A percentile compares a stretch with the other conserved stretches of the same genome.
Conservation (phyloP, 2,888 invertebrate genomes). For the Automeris io region DNA sequence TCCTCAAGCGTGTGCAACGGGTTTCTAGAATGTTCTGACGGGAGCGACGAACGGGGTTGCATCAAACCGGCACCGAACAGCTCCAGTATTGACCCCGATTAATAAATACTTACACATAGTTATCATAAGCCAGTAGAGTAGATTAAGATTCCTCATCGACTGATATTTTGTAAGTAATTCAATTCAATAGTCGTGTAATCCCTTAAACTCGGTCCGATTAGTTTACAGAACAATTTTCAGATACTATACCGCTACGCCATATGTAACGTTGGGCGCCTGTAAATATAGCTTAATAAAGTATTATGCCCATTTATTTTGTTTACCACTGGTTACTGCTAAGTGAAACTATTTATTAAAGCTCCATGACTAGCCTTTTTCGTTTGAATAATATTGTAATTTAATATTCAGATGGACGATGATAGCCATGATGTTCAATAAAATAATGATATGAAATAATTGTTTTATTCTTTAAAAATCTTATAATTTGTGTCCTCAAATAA, state of each 20-base stretch:
- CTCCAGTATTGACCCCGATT: constrained; percentile 52
- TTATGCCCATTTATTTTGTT: constrained; percentile 40
- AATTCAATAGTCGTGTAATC: constrained; percentile 23
- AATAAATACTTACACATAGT: constrained; percentile 22
- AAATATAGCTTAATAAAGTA: constrained; percentile 51
- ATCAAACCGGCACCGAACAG: constrained; percentile 32
- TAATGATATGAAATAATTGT: constrained; percentile 21
- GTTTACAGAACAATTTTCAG: background rate
- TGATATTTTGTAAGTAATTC: constrained; percentile 67
- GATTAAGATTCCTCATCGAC: constrained; percentile 55
- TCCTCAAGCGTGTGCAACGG: constrained; percentile 85
- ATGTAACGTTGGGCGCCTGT: constrained; percentile 28
- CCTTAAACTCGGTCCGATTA: background rate
- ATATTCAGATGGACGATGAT: constrained; percentile 69
- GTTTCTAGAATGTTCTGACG: constrained; percentile 86
- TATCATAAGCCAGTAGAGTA: constrained; percentile 61
- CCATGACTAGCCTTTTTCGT: constrained; percentile 73
- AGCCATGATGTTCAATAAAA: constrained; percentile 55
- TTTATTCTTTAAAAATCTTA: background rate
- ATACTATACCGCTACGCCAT: constrained; percentile 8
- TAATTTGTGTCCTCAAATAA: no score
- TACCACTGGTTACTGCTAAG: constrained; percentile 35
- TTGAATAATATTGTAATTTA: constrained; percentile 35
- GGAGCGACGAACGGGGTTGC: constrained; percentile 83
- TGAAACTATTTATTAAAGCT: constrained; percentile 58